These are phyloP conservation scores for Pomacea maculata DNA, from an alignment of 1,140 invertebrate species.

Conservation along the genomic window DNA sequence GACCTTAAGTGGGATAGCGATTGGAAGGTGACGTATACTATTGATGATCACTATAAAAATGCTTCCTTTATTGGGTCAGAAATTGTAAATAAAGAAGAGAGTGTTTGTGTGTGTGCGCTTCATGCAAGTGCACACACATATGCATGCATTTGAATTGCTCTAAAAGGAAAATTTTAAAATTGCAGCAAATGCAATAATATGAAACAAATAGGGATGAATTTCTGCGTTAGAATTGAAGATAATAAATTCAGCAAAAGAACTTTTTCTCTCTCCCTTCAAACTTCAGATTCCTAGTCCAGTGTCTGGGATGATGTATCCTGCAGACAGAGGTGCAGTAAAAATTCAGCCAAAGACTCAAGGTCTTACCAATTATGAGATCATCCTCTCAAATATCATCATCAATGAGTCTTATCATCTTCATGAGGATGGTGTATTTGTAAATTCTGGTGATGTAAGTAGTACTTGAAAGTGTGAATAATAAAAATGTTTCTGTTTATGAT, in stretches of 20 bases:
- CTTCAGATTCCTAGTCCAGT: slow-evolving; percentile 32
- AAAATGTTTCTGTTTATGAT: too few relatives aligned
- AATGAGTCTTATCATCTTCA: not conserved
- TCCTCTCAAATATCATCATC: slow-evolving; percentile 32
- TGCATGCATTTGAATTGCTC: not conserved
- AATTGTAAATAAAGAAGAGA: not conserved
- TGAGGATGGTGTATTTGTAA: slow-evolving; percentile 7
- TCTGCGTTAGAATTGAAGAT: not conserved
- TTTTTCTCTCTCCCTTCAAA: not conserved
- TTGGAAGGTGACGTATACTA: not conserved
- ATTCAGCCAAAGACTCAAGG: slow-evolving; percentile 25
- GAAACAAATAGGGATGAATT: not conserved
- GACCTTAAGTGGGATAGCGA: slow-evolving; percentile 22
- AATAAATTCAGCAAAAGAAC: not conserved
- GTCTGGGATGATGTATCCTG: slow-evolving; percentile 20
- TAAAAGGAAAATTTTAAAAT: too few relatives aligned
- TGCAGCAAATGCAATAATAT: not conserved
- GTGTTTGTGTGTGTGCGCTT: too few relatives aligned
- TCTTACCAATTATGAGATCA: slow-evolving; percentile 33
- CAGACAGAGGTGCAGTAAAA: slow-evolving; percentile 3
- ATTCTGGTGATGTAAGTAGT: not conserved
- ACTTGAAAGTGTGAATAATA: not conserved
- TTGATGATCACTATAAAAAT: not conserved
- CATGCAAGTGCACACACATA: not conserved
- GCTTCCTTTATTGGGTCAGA: not conserved